A percentile compares a stretch with the other conserved stretches of the same genome.
Evolutionary conservation across 2,888 invertebrate species (phyloP).

Genomic region (Orchesella flavescens): DNA sequence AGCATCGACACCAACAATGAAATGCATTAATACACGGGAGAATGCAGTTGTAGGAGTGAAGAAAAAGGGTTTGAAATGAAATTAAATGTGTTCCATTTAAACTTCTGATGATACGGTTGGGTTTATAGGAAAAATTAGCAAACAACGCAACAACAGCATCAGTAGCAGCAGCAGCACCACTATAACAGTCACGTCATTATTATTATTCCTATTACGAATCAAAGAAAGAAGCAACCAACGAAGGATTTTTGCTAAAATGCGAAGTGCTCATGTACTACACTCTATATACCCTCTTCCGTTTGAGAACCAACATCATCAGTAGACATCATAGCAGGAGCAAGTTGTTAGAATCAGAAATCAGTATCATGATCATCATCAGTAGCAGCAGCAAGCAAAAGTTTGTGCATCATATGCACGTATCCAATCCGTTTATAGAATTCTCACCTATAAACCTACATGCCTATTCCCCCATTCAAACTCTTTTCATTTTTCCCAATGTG

Average conservation of each 20-base stretch:
- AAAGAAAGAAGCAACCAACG: conserved; percentile 24
- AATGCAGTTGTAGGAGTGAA: neutral
- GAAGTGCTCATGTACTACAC: conserved; percentile 1
- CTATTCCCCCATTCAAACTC: conserved; percentile 65
- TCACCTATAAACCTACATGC: conserved; percentile 72
- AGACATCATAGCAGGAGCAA: neutral
- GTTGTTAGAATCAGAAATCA: conserved; percentile 1
- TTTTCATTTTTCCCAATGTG: conserved; percentile 24
- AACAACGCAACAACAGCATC: conserved; percentile 9
- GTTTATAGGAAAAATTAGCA: conserved; percentile 31
- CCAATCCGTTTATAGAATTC: conserved; percentile 55
- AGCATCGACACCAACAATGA: too few species aligned
- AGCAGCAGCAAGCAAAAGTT: too few species aligned
- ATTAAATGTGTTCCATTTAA: conserved; percentile 50
- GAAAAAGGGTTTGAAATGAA: conserved; percentile 21
- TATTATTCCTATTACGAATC: conserved; percentile 13
- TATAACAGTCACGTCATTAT: conserved; percentile 21
- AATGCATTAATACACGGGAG: neutral
- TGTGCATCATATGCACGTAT: conserved; percentile 11
- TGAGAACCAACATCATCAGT: neutral
- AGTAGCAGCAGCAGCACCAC: neutral
- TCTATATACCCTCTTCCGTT: neutral
- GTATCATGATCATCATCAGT: conserved; percentile 1
- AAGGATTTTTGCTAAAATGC: conserved; percentile 21
- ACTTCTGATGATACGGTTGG: conserved; percentile 9